Evolutionary conservation across 64 coral and sea anemone species (phyloP), one percentile per base, ranked within the genome.

Genomic region (Montipora sp.): DNA sequence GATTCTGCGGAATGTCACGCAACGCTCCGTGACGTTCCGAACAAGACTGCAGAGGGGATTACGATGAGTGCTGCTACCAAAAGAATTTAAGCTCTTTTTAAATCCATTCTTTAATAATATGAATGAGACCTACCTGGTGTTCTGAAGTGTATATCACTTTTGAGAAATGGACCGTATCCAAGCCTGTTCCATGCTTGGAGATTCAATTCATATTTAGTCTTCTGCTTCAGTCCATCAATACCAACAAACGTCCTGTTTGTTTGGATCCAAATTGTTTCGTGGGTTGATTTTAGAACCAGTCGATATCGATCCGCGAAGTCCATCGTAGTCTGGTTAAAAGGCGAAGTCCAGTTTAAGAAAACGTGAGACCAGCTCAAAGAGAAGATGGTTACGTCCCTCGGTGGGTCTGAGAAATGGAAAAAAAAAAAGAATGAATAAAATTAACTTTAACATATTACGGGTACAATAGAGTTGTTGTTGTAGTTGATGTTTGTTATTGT

Each of bases 281-380:
- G 67, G 48, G 45, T 51, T 66, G 87, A 23, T 27, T 3, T 77
- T 1, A 77, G 12, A 46, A 22, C 68, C 1, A 94, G 12, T 65
- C 51, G 47, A 84, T 94, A 94, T 19, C 61, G 48, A 76, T 77
- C 81, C 50, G 79, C 59, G 45, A 94, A 94, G 48, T 68, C 80
- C 14, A 83, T n/a, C 2, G 69, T 72, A 18, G 75, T 94, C 5
- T 53, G 20, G 72, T 76, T 51, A 13, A 94, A 77, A 8, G 92
- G 92, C 18, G 88, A 88, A 49, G 74, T 78, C 92, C 92, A 94
- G 18, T 88, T 85, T 27, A 80, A 9, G 11, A 49, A 5, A 15
- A 72, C 44, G 61, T 50, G 44, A 71, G 82, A 85, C 82, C 82
- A 85, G 27, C 63, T 51, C 6, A 48, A 2, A 44, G 82, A 85